Evolutionary conservation across 2,888 invertebrate genomes (phyloP), one percentile per base, ranked within the genome.

Genomic region (Halocaridina rubra): DNA sequence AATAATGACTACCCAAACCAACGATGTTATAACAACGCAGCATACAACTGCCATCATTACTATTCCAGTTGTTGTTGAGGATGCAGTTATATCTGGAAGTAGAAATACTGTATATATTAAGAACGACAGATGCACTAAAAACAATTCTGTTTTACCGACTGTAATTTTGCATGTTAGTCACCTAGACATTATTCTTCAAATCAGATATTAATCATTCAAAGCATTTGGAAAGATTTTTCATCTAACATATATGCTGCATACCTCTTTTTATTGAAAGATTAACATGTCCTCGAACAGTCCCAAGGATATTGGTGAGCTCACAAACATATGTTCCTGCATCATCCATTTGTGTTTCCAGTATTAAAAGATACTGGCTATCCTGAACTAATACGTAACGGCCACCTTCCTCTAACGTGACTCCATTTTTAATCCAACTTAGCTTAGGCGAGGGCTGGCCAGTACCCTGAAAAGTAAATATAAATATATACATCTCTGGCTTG

Each of bases 281-380:
- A 22, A 87, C 61, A 19, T 64, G 72, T 27, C 79, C 81, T 27
- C 87, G 67, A 22, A 72, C 69, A 24, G 85, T 85, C 24, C 87
- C 87, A 32, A 85, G 81, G 27, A 81, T 84, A 92, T 98, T 98
- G 64, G 95, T 95, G 91, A 98, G 95, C 91, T 95, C 95, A 92
- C 98, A 98, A 89, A 96, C 95, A 91, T 98, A 98, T 85, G 93
- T 93, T 0, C 98, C 98, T 33, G 95, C 95, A 92, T 98, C 98
- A 88, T 92, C 92, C 3, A 93, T 91, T 88, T 94, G 93, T 0
- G 96, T 94, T 90, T 96, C 95, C 61, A 96, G 94, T 89, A 98
- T 97, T 71, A 98, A 94, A 78, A 98, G 92, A 80, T 98, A 92
- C 90, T 98, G 97, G 91, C 96, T 95, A 90, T 96, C 95, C 46